These are phyloP conservation scores for Carettochelys insculpta DNA, from an alignment of 2,113 vertebrate species.

Conservation along the genomic window DNA sequence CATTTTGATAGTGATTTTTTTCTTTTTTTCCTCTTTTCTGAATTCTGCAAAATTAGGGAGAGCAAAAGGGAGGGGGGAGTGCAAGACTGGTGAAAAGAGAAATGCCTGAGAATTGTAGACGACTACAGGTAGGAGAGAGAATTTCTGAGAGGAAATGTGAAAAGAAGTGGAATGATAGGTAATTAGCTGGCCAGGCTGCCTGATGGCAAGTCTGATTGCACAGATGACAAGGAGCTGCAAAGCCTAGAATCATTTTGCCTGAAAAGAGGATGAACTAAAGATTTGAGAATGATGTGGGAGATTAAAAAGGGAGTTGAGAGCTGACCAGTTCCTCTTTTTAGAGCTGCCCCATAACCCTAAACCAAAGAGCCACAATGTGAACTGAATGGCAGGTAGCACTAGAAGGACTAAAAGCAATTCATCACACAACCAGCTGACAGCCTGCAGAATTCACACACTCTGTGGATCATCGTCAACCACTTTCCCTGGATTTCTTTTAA, in stretches of 20 bases:
- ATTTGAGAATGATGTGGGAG: not conserved
- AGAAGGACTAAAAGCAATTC: not conserved
- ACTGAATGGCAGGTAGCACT: not conserved
- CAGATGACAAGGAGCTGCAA: not conserved
- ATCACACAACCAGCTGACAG: not conserved
- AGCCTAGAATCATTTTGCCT: not conserved
- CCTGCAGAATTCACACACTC: not conserved
- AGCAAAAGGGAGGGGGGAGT: not conserved
- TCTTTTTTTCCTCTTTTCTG: not conserved
- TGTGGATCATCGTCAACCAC: not conserved
- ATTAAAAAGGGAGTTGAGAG: not conserved
- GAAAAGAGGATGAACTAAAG: not conserved
- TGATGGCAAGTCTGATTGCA: not conserved
- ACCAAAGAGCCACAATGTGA: not conserved
- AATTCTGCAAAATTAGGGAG: slow-evolving; percentile 46
- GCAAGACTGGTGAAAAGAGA: not conserved
- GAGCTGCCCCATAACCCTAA: not conserved
- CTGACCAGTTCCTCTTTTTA: not conserved
- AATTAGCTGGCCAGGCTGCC: accelerated
- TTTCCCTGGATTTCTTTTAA: not conserved
- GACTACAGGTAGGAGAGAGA: not conserved
- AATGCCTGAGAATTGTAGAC: slow-evolving; percentile 2
- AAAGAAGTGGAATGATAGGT: not conserved
- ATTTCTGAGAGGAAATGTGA: not conserved
- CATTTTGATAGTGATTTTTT: slow-evolving; percentile 8